Evolutionary conservation across 2,888 invertebrate genomes (phyloP), one percentile per base, ranked within the genome.

Genomic region (Rhaphigaster nebulosa): DNA sequence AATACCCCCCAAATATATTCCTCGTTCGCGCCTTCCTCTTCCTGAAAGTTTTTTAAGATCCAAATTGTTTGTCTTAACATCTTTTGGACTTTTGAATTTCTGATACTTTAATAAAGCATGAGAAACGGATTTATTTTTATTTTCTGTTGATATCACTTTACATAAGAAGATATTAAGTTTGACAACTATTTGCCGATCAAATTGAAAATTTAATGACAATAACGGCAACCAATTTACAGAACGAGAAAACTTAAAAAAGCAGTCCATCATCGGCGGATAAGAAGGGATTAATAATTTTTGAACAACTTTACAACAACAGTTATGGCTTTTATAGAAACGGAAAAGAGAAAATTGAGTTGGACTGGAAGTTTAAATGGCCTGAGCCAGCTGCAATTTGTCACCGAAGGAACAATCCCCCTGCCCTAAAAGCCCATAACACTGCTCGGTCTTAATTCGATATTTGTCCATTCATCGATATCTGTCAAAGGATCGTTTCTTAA

Each of bases 271-370:
- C 38, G 70, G 20, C 13, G 6, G 29, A 2, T 20, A 23, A 38
- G 20, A 23, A 38, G 20, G 38, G 23, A 76, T 76, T 76, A 76
- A 20, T 38, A 76, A 20, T 38, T 76, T 76, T 76, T 38, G 38
- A 76, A 76, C 70, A 76, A 76, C n/a, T 76, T 76, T 76, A 76
- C 70, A 38, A 38, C 65, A 65, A 65, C 70, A 23, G 34, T 76
- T 76, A 76, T 76, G 70, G 70, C 20, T 76, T 76, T 76, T 76
- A 76, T 76, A 76, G 70, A 76, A 76, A 76, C 34, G 70, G 70
- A 38, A 76, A 76, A 76, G 70, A 76, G 70, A 38, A 76, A 76
- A 76, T 76, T 76, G 70, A 76, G 70, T 76, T 76, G 70, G 70
- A 38, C 70, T 76, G 70, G 70, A 76, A 76, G 70, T 76, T 76